Percentiles rank a stretch among this genome's conserved stretches.
Evolutionary conservation across 2,797 vertebrate species (phyloP).

Genomic region (Poeciliopsis presidionis): DNA sequence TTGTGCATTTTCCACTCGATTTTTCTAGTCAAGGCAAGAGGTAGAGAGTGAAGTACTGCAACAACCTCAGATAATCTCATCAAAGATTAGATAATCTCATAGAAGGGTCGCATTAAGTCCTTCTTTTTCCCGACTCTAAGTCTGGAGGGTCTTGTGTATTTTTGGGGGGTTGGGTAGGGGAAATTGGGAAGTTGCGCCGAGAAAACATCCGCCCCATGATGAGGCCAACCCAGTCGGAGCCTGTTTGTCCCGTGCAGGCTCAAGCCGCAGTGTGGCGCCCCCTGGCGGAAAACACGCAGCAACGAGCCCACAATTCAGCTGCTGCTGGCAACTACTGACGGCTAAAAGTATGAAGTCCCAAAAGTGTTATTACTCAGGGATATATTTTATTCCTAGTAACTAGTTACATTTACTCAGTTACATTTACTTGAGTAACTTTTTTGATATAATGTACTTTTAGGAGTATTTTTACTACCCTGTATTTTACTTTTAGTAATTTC

Average conservation of each 20-base stretch:
- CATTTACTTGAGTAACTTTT: too few relatives aligned
- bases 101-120: neutral
- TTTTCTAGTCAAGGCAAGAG: neutral
- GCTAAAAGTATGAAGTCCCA: neutral
- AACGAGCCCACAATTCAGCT: constrained; percentile 36
- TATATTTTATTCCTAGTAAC: too few relatives aligned
- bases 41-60: neutral
- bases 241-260: constrained; percentile 57
- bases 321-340: neutral
- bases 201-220: constrained; percentile 77
- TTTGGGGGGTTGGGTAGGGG: constrained; percentile 30
- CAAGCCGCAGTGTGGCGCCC: constrained; percentile 48
- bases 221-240: constrained; percentile 64
- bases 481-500: too few relatives aligned
- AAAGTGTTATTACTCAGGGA: neutral
- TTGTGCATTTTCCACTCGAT: constrained; percentile 13
- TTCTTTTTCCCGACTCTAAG: constrained; percentile 17
- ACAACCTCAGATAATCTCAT: neutral
- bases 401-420: too few relatives aligned
- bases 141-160: constrained; percentile 27
- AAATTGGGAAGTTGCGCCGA: constrained; percentile 66
- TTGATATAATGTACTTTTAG: too few relatives aligned
- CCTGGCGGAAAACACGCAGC: constrained; percentile 69
- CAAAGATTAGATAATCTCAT: neutral
- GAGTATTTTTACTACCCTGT: too few relatives aligned